Percentiles rank a stretch among this genome's conserved stretches.
phyloP scores from a whole-genome alignment of 2,113 vertebrate genomes.

The Odobenus rosmarus region DNA sequence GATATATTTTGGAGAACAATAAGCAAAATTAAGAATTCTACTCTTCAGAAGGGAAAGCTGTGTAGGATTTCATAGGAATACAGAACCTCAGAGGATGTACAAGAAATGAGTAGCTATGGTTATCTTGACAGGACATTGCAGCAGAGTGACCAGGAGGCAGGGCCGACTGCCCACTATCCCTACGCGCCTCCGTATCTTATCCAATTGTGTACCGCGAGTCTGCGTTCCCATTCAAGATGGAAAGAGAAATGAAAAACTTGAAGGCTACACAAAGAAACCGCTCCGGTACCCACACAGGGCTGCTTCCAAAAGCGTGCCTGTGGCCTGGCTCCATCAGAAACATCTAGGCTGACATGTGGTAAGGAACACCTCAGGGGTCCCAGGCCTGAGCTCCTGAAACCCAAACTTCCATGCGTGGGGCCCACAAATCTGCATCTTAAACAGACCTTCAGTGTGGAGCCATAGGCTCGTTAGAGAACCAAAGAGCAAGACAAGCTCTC shows the following conservation, averaged over 20 bases:
- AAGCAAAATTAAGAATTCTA: not conserved
- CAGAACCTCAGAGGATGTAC: not conserved
- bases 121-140: not conserved
- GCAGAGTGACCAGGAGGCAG: not conserved
- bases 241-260: not conserved
- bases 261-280: not conserved
- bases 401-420: fast-evolving
- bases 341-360: not conserved
- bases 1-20: not conserved
- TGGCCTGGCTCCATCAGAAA: not conserved
- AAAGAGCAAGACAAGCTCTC: not conserved
- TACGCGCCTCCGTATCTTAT: fast-evolving
- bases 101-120: not conserved
- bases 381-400: not conserved
- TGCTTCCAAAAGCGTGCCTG: not conserved
- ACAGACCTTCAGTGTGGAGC: not conserved
- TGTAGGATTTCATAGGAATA: not conserved
- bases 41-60: not conserved
- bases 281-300: not conserved
- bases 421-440: not conserved
- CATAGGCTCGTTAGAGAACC: fast-evolving
- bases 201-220: not conserved
- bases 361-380: no score
- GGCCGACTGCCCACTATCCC: not conserved
- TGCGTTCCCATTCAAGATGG: not conserved